These are phyloP conservation scores for Hermaeophaga mercurialis DNA, from an alignment of 2,888 invertebrate species.

Conservation along the genomic window DNA sequence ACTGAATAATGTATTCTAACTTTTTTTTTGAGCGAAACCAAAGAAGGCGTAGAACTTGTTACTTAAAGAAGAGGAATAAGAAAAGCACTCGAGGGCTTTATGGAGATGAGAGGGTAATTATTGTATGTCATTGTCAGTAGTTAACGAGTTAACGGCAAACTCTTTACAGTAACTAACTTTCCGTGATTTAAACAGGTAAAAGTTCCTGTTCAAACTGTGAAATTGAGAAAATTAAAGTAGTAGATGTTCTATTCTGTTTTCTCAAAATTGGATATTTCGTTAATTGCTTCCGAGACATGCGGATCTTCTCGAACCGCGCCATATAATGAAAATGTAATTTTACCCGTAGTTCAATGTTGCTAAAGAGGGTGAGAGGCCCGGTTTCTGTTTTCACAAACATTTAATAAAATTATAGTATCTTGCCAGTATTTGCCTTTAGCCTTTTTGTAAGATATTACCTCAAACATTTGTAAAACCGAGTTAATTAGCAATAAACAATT, in stretches of 20 bases:
- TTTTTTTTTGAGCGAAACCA: neutral
- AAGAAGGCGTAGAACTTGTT: slow-evolving; percentile 10
- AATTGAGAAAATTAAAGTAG: slow-evolving; percentile 34
- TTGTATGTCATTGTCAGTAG: slow-evolving; percentile 46
- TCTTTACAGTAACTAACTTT: slow-evolving; percentile 36
- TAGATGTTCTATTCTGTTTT: slow-evolving; percentile 24
- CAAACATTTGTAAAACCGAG: slow-evolving; percentile 7
- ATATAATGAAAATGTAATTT: slow-evolving; percentile 18
- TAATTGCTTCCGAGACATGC: slow-evolving; percentile 21
- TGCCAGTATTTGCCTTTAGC: neutral
- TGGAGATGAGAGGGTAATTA: slow-evolving; percentile 43
- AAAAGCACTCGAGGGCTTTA: slow-evolving; percentile 33
- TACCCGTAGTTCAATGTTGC: slow-evolving; percentile 5
- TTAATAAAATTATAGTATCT: neutral
- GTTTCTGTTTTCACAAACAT: slow-evolving; percentile 9
- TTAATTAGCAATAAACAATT: slow-evolving; percentile 9
- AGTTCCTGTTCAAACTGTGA: slow-evolving; percentile 31
- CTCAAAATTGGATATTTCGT: slow-evolving; percentile 23
- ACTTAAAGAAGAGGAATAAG: slow-evolving; percentile 19
- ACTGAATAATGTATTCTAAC: slow-evolving; percentile 1
- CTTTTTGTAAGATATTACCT: neutral
- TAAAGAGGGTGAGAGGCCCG: neutral
- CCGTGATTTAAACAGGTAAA: slow-evolving; percentile 36
- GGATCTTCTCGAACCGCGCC: slow-evolving; percentile 9
- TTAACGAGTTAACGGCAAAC: slow-evolving; percentile 41